Percentiles rank a stretch among this genome's conserved stretches.
phyloP scores from a whole-genome alignment of 2,113 vertebrate species.

The Chascanopsetta lugubris region DNA sequence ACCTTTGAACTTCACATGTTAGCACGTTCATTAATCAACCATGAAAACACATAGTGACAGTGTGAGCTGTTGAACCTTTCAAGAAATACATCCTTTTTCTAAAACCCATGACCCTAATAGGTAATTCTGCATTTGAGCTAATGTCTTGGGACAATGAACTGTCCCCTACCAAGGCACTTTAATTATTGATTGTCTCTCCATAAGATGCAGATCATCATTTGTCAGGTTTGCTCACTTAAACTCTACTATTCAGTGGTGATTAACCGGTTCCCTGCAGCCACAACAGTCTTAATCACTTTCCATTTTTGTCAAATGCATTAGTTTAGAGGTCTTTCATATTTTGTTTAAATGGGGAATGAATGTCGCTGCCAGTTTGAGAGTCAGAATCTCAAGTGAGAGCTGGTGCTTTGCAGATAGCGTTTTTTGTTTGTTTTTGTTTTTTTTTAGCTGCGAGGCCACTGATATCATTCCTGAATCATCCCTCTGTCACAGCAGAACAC shows the following conservation, averaged over 20 bases:
- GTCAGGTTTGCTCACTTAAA: not conserved
- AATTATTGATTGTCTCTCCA: not conserved
- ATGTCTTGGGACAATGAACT: not conserved
- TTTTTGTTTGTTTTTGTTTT: no score
- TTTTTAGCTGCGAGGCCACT: not conserved
- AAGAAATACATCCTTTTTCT: not conserved
- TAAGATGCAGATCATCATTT: not conserved
- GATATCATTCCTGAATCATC: constrained; percentile 16
- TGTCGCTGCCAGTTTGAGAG: not conserved
- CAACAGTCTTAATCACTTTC: not conserved
- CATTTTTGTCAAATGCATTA: not conserved
- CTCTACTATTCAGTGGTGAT: not conserved
- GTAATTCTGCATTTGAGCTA: no score
- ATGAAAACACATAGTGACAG: not conserved
- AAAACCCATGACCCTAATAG: not conserved
- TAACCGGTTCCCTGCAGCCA: not conserved
- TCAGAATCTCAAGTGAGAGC: not conserved
- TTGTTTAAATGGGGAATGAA: constrained; percentile 8
- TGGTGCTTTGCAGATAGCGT: not conserved
- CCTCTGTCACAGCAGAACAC: constrained; percentile 15
- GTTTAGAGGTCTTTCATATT: not conserved
- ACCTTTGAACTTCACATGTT: not conserved
- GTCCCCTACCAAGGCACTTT: not conserved
- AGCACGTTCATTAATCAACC: not conserved
- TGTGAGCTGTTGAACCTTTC: not conserved